phyloP scores from a whole-genome alignment of 2,888 invertebrate species.

The Troides helena region DNA sequence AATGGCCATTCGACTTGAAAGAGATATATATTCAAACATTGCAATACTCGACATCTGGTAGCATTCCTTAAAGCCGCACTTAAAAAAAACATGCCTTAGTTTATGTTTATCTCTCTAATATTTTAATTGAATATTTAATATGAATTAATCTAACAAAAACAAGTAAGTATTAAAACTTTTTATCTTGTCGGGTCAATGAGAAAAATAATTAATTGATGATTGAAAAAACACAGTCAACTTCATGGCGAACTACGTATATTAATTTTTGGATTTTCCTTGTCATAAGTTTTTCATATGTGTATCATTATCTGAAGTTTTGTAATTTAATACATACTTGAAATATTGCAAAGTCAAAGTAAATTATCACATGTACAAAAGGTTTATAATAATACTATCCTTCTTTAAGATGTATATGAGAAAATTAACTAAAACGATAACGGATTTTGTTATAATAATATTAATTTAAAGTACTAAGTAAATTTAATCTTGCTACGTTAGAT shows the following conservation, averaged over 20 bases:
- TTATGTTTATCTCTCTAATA: neutral
- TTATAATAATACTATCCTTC: too few relatives aligned
- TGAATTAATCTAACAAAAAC: neutral
- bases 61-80: neutral
- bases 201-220: neutral
- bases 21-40: slow-evolving; percentile 42
- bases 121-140: neutral
- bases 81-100: too few relatives aligned
- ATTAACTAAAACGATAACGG: too few relatives aligned
- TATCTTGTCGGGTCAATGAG: neutral
- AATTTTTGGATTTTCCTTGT: neutral
- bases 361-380: too few relatives aligned
- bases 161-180: neutral
- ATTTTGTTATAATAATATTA: too few relatives aligned
- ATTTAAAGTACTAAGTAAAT: neutral
- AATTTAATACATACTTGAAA: neutral
- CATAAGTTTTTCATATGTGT: neutral
- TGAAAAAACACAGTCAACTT: neutral
- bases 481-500: neutral
- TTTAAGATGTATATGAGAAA: too few relatives aligned
- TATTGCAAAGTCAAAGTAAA: neutral
- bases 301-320: neutral
- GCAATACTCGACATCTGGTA: slow-evolving; percentile 34
- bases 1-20: slow-evolving; percentile 37
- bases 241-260: neutral